Base-by-base conservation (phyloP, 2,888 invertebrate genomes). In the Eudemis profundana region DNA sequence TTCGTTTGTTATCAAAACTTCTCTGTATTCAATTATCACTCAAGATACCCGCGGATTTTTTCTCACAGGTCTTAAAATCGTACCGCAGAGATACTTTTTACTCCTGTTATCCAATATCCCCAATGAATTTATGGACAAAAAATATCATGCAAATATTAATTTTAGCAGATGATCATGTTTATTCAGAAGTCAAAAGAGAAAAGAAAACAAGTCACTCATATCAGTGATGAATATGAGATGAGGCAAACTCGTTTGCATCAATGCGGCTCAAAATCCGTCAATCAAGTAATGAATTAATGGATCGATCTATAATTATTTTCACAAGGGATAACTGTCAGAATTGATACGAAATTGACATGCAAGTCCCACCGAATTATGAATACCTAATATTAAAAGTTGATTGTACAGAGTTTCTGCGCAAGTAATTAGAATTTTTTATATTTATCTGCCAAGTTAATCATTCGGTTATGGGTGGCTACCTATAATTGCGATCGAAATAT, bases 281-380 rank as follows among this genome's bases (percentile, higher is more conserved):
- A 89, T 91, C 91, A 88, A 78, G 69, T 75, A 78, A 78, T 82
- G 72, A 83, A 83, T 83, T 81, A 77, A 77, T 74, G 76, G 81
- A 77, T 74, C 72, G 67, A 67, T 72, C 69, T 72, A 78, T 77
- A 77, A 76, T 74, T 71, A 79, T 79, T 77, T 77, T 73, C 69
- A 70, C 71, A 71, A 76, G 78, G 79, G 69, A 78, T 74, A 75
- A 72, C 72, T 73, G 74, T 77, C 76, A 74, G 73, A 78, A 78
- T 81, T 78, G 79, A 79, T 77, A 72, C 59, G 70, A 82, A 83
- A 86, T 87, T 86, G 85, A 65, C 59, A 23, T 29, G 80, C 82
- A 81, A 67, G 80, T 75, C 81, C 75, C 74, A 75, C 68, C 79
- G 89, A 89, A 89, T 90, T 87, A 82, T 80, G 74, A 84, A 42